Base-by-base conservation (phyloP, 2,888 invertebrate species). In the Aricia artaxerxes region DNA sequence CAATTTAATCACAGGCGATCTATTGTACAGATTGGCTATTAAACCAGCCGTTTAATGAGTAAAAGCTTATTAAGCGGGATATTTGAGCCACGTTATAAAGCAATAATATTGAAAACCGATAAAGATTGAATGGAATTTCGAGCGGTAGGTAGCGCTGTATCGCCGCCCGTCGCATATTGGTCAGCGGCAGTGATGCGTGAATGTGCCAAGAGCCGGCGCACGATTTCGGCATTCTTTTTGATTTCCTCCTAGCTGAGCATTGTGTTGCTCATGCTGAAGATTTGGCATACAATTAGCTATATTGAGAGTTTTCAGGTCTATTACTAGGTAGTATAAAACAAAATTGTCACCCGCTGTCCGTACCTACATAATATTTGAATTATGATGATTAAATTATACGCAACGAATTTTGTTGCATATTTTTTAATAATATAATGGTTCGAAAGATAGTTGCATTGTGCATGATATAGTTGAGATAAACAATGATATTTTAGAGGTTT, bases 41-140 rank as follows among this genome's bases (percentile, higher is more conserved):
- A 64, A 64, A 64, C 24, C 57, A 49, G 35, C 3, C 35, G 13
- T 4, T n/a, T 38, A 69, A 79, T 44, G 40, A 57, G 35, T 64
- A 24, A 77, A 77, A 64, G 75, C 44, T 79, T 57, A 76, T 61
- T 69, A 78, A 79, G 53, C 76, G 24, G 44, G 75, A 24, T 75
- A 49, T 49, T 75, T 53, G 57, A 57, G 57, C 57, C 2, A 49
- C 49, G 77, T 75, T 78, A 60, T 78, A 81, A 80, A 81, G 81
- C 81, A 79, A 81, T 82, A 82, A 83, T 83, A 83, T 82, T 83
- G 83, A 83, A 83, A 82, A 81, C 78, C 80, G 78, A 81, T 84
- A 84, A 84, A 82, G 84, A 87, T 89, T 88, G 86, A 91, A 91
- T 92, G 92, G 88, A 92, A 92, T 91, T 91, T 84, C 83, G 78